Conservation (phyloP, 2,797 vertebrate species). For the Anguilla anguilla region DNA sequence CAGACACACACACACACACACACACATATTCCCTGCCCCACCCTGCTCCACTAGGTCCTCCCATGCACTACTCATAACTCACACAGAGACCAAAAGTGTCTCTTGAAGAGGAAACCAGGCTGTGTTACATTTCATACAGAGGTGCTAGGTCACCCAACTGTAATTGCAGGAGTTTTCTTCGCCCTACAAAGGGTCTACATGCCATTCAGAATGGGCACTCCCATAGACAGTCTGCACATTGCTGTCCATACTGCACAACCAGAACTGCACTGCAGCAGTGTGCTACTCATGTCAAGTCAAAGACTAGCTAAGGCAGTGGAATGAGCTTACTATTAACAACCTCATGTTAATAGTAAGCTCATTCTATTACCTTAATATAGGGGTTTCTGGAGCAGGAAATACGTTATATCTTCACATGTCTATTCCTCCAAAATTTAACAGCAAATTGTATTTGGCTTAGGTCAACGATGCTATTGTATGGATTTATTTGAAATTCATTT, state of each 20-base stretch:
- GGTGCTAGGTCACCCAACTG: constrained; percentile 2
- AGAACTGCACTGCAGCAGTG: neutral
- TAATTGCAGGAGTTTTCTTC: constrained; percentile 17
- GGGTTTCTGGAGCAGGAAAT: neutral
- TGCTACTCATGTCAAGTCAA: neutral
- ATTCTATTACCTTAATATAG: neutral
- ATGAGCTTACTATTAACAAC: neutral
- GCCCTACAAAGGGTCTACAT: neutral
- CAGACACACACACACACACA: neutral
- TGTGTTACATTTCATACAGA: constrained; percentile 20
- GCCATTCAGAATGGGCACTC: neutral
- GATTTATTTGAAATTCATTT: neutral
- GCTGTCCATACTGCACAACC: neutral
- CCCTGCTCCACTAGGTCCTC: constrained; percentile 68
- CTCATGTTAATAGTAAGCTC: neutral
- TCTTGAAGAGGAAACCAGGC: constrained; percentile 62
- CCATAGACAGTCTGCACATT: neutral
- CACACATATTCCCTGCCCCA: constrained; percentile 46
- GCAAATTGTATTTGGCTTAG: neutral
- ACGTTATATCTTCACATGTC: neutral
- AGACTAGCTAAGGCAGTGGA: neutral
- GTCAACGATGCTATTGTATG: neutral
- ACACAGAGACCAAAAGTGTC: constrained; percentile 30
- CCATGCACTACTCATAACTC: constrained; percentile 61
- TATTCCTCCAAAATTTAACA: neutral